Evolutionary conservation across 2,113 vertebrate genomes (phyloP).

Genomic region (Lathamus discolor): DNA sequence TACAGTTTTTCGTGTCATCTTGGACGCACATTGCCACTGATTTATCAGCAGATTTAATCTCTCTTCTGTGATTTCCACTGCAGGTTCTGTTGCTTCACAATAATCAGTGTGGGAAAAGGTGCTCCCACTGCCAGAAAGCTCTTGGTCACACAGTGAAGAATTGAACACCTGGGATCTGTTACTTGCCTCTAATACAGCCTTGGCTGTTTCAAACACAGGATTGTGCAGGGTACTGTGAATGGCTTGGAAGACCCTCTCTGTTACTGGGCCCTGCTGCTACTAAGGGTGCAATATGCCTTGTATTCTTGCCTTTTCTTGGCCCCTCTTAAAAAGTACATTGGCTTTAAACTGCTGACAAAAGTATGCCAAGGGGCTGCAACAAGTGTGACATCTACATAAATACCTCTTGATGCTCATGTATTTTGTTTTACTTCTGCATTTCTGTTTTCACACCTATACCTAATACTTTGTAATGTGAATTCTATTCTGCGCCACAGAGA

Average conservation of each 20-base stretch:
- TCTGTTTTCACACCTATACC: neutral
- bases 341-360: neutral
- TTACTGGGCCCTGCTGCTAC: neutral
- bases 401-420: neutral
- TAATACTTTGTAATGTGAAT: neutral
- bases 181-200: neutral
- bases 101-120: neutral
- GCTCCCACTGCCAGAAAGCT: neutral
- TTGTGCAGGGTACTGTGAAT: neutral
- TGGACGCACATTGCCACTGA: neutral
- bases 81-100: neutral
- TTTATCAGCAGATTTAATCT: neutral
- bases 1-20: neutral
- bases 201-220: rapidly evolving
- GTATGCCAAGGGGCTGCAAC: neutral
- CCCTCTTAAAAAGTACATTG: neutral
- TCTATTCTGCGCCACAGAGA: neutral
- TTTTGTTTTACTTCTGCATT: neutral
- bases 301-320: neutral
- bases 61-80: neutral
- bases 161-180: neutral
- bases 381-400: neutral
- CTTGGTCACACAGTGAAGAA: neutral
- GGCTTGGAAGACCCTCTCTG: neutral
- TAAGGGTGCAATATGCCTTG: neutral